phyloP scores from a whole-genome alignment of 2,113 vertebrate genomes.

The Toxotes chatareus region DNA sequence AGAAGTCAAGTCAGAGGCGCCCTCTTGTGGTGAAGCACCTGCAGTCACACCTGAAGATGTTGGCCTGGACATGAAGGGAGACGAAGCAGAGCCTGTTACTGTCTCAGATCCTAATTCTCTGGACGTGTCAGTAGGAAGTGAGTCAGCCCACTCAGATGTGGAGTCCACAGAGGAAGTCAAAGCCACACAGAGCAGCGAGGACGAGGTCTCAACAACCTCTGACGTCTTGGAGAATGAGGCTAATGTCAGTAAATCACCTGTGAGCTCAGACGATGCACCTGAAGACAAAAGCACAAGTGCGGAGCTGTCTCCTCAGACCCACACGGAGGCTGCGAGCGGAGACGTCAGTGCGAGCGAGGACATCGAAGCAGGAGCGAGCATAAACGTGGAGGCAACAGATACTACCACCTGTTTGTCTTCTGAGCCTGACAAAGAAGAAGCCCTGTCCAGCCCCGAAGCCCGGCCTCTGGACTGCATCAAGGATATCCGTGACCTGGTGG shows the following conservation, averaged over 20 bases:
- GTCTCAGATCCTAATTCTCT: slow-evolving; percentile 30
- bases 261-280: background rate
- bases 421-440: background rate
- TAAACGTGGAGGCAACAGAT: background rate
- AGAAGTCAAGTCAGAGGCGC: slow-evolving; percentile 17
- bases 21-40: slow-evolving; percentile 52
- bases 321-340: background rate
- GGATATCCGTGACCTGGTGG: slow-evolving; percentile 78
- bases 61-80: background rate
- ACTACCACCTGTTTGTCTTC: background rate
- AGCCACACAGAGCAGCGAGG: background rate
- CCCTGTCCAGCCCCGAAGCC: background rate
- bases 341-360: background rate
- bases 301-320: background rate
- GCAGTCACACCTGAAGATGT: background rate
- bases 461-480: slow-evolving; percentile 69
- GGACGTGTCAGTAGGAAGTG: slow-evolving; percentile 36
- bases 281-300: background rate
- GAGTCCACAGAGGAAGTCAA: slow-evolving; percentile 28
- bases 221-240: slow-evolving; percentile 21
- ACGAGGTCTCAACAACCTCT: slow-evolving; percentile 38
- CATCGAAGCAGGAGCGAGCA: background rate
- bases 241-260: background rate
- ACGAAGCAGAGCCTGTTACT: background rate
- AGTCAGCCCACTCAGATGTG: slow-evolving; percentile 30